Base-by-base conservation (phyloP, 1,140 invertebrate genomes). In the Apis mellifera region DNA sequence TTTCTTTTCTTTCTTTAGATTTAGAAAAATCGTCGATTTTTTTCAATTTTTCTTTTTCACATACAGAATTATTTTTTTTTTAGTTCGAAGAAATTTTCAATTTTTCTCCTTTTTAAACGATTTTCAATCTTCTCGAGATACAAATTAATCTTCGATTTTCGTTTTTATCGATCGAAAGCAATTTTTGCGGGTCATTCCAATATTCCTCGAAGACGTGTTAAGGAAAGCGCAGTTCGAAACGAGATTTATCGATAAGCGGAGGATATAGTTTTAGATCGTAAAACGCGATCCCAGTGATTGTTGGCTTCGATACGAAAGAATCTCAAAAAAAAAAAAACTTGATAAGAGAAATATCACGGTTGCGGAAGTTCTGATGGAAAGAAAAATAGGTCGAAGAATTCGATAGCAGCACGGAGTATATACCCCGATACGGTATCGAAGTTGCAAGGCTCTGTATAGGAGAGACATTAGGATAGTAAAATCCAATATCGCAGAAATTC, bases 211-310 rank as follows among this genome's bases (percentile, higher is more conserved):
- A 15, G n/a, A 23, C 26, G 23, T 64, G 17, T 64, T 26, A 64
- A 26, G n/a, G 23, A 62, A 2, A 26, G 15, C 62, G 15, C 26
- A 32, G 13, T 64, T 64, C n/a, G 23, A 32, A 32, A 19, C 23
- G 60, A 23, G n/a, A 62, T 62, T 62, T 62, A 62, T 62, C 60
- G 60, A 62, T 62, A 62, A 62, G n/a, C 59, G 59, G 5, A 23
- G 60, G 60, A 62, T 62, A 19, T 17, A 42, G 26, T 66, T 66
- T 26, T 21, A 66, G 64, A 66, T 32, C 17, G 26, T 21, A 21
- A 42, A 66, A 13, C 4, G 5, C 17, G 64, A 66, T 66, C n/a
- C n/a, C n/a, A 42, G 26, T 1, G 15, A 42, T 66, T 12, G 64
- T 66, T 19, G 26, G 26, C 17, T 21, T 42, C 64, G 64, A 66